Percentiles rank a stretch among this genome's conserved stretches.
Conservation (phyloP, 2,888 invertebrate species). For the Hymenopus coronatus region DNA sequence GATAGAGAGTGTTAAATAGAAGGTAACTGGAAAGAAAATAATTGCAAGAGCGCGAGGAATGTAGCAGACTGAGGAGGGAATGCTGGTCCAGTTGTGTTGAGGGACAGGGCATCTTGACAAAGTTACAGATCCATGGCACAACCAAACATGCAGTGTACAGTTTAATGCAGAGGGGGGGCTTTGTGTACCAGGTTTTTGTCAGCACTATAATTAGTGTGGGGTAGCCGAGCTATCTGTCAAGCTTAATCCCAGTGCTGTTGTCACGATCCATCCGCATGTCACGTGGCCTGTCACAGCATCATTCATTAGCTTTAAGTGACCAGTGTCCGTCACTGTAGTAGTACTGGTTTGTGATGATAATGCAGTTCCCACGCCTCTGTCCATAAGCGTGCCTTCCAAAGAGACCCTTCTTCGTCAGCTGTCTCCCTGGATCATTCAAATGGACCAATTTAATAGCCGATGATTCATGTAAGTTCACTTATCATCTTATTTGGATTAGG, state of each 20-base stretch:
- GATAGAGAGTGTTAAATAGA: no score
- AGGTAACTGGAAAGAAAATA: no score
- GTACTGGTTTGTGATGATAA: background rate
- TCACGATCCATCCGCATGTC: background rate
- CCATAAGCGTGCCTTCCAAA: background rate
- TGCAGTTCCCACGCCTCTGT: background rate
- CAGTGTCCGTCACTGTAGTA: background rate
- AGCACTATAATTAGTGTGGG: background rate
- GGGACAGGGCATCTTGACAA: no score
- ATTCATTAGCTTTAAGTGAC: conserved; percentile 9
- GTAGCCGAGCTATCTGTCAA: background rate
- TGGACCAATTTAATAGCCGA: no score
- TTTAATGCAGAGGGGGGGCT: background rate
- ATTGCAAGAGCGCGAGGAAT: no score
- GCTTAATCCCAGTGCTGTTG: background rate
- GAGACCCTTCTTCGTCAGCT: no score
- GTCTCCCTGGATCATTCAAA: no score
- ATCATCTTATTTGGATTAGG: no score
- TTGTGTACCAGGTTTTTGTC: background rate
- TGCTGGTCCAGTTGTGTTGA: no score
- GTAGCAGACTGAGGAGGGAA: no score
- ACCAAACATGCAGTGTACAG: background rate
- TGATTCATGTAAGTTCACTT: no score
- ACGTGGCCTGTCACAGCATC: background rate
- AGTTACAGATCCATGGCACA: no score